Evolutionary conservation across 2,797 vertebrate genomes (phyloP).

Genomic region (Lepilemur septentrionalis): DNA sequence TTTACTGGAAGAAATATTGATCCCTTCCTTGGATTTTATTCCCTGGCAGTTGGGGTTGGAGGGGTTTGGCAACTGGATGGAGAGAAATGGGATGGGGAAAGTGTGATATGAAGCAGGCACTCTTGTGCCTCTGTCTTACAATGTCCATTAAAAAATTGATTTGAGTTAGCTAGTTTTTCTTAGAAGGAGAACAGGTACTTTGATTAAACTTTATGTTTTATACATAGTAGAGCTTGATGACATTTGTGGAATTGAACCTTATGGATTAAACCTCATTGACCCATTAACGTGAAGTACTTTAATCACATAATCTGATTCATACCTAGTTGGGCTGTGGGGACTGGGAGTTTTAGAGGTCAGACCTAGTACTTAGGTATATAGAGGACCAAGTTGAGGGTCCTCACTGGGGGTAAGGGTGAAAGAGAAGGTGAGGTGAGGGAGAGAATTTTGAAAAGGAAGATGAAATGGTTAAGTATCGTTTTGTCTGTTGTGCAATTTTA

Average conservation of each 20-base stretch:
- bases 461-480: neutral
- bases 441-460: constrained; percentile 46
- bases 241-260: constrained; percentile 26
- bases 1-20: constrained; percentile 11
- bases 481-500: constrained; percentile 5
- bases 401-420: neutral
- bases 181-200: constrained; percentile 11
- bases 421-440: constrained; percentile 8
- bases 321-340: constrained; percentile 17
- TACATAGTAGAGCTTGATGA: neutral
- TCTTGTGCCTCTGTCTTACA: neutral
- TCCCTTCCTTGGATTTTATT: constrained; percentile 9
- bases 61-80: neutral
- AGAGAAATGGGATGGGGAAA: neutral
- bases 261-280: constrained; percentile 46
- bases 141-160: constrained; percentile 24
- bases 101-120: neutral
- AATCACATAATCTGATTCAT: constrained; percentile 55
- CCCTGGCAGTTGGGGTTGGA: neutral
- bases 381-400: neutral
- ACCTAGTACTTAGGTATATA: neutral
- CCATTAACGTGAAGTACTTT: constrained; percentile 42
- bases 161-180: constrained; percentile 29
- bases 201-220: constrained; percentile 14
- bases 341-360: constrained; percentile 38